phyloP scores from a whole-genome alignment of 2,113 vertebrate species.

The Xyrauchen texanus region DNA sequence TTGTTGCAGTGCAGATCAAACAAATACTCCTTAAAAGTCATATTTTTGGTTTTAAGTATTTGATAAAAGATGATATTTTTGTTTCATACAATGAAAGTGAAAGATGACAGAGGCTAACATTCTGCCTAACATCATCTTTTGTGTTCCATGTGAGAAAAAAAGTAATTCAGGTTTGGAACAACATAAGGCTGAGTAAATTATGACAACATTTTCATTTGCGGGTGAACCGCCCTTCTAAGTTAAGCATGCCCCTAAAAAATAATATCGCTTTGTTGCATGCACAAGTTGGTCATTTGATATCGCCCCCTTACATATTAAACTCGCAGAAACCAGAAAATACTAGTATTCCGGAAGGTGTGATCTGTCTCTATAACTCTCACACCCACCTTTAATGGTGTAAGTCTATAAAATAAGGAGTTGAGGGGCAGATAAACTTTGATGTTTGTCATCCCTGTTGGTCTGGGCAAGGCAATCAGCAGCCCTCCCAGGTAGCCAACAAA shows the following conservation, averaged over 20 bases:
- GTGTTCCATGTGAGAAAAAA: no score
- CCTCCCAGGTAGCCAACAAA: slow-evolving; percentile 40
- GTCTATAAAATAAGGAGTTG: slow-evolving; percentile 23
- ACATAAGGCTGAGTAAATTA: no score
- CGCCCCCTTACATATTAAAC: neutral
- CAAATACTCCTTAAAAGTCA: no score
- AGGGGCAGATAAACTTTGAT: slow-evolving; percentile 38
- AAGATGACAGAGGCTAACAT: no score
- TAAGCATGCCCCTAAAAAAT: neutral
- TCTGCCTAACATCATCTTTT: no score
- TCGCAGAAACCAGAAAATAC: slow-evolving; percentile 6
- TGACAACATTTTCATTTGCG: no score
- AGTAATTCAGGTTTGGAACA: no score
- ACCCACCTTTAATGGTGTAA: slow-evolving; percentile 27
- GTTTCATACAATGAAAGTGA: no score
- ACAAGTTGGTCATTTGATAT: neutral
- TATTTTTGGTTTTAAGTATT: no score
- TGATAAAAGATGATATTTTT: no score
- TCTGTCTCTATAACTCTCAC: slow-evolving; percentile 29
- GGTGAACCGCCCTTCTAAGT: no score
- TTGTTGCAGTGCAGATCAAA: slow-evolving; percentile 5
- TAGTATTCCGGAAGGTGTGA: slow-evolving; percentile 22
- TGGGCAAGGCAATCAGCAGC: slow-evolving; percentile 14
- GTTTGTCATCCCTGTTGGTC: slow-evolving; percentile 30
- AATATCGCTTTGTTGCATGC: neutral